Conservation (phyloP, 1,140 invertebrate genomes). For the Drosophila virilis region DNA sequence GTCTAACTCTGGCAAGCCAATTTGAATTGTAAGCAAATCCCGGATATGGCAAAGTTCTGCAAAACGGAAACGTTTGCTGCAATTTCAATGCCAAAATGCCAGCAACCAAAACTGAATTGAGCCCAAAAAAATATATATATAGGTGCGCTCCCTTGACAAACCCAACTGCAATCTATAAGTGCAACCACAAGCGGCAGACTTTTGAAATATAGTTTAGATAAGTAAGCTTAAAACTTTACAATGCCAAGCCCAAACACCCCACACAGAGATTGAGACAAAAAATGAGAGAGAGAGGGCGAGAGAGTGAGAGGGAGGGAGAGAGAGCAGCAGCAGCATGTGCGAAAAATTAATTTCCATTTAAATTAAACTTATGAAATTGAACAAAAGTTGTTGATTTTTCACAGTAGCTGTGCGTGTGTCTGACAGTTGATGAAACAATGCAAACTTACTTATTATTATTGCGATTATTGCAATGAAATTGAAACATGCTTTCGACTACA, state of each 20-base stretch:
- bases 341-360: conserved; percentile 66
- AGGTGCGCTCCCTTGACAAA: conserved; percentile 20
- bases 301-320: no score
- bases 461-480: conserved; percentile 38
- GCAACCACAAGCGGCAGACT: conserved; percentile 23
- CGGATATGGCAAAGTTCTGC: conserved; percentile 66
- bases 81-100: conserved; percentile 55
- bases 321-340: conserved; percentile 11
- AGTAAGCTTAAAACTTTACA: conserved; percentile 55
- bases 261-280: no score
- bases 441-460: conserved; percentile 28
- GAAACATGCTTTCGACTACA: conserved; percentile 5
- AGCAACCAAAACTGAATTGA: conserved; percentile 7
- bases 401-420: neutral
- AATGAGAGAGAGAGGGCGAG: no score
- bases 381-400: conserved; percentile 38
- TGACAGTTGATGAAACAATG: conserved; percentile 33
- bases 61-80: conserved; percentile 65
- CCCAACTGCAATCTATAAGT: conserved; percentile 50
- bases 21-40: conserved; percentile 67
- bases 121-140: no score
- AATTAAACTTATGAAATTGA: conserved; percentile 52
- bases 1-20: conserved; percentile 33
- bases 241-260: neutral
- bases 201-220: conserved; percentile 46